phyloP scores from a whole-genome alignment of 2,888 invertebrate species.

The Copidosoma aretas region DNA sequence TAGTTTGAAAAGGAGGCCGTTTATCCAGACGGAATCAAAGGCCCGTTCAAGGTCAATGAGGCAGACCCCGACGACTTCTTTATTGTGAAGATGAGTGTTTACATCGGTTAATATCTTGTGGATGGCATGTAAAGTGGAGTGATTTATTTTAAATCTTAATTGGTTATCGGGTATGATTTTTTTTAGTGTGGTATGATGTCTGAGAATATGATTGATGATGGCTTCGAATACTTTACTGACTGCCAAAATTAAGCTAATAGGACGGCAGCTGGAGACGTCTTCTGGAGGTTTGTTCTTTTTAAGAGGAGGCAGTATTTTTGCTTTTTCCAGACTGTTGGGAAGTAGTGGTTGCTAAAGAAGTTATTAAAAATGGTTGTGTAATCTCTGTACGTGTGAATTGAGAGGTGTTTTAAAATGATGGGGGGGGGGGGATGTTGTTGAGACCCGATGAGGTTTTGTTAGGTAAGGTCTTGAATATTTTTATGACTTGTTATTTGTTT shows the following conservation, averaged over 20 bases:
- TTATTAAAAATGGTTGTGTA: too few relatives aligned
- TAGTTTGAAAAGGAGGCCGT: neutral
- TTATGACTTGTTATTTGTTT: neutral
- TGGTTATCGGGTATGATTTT: neutral
- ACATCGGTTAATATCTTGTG: neutral
- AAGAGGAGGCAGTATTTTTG: too few relatives aligned
- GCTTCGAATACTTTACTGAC: neutral
- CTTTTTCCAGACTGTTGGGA: too few relatives aligned
- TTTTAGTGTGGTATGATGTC: neutral
- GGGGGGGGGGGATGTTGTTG: too few relatives aligned
- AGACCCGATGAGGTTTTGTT: too few relatives aligned
- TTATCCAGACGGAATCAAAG: conserved; percentile 7
- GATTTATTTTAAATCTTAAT: neutral
- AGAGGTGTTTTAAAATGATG: too few relatives aligned
- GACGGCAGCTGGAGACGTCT: too few relatives aligned
- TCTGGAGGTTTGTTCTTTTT: too few relatives aligned
- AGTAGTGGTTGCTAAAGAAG: too few relatives aligned
- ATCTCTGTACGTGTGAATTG: too few relatives aligned
- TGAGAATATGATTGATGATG: neutral
- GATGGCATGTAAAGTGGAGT: neutral
- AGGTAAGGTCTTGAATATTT: too few relatives aligned
- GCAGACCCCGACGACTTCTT: neutral
- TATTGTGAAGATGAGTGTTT: neutral
- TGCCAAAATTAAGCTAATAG: neutral
- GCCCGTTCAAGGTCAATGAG: conserved; percentile 3